Percentiles rank a stretch among this genome's conserved stretches.
These are phyloP conservation scores for Diarsia mendica DNA, from an alignment of 2,888 invertebrate genomes.

Conservation along the genomic window DNA sequence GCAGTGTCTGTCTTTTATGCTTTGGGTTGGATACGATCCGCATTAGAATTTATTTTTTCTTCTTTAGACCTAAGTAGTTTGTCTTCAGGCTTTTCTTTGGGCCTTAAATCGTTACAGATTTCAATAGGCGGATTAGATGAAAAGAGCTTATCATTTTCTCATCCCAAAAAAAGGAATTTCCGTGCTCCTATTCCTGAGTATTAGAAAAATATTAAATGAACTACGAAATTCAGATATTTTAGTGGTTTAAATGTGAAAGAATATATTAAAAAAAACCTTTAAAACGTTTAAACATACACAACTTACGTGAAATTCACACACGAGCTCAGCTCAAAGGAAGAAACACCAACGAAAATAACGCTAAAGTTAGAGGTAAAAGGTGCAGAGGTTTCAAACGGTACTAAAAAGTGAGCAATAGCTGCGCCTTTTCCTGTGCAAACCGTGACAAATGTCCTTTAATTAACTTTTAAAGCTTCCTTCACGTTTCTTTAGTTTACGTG, in stretches of 20 bases:
- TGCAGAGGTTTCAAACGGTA: conserved; percentile 33
- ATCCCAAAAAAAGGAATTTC: neutral
- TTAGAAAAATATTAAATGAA: neutral
- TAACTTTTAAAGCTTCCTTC: conserved; percentile 44
- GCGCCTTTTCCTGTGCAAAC: conserved; percentile 28
- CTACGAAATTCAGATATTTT: neutral
- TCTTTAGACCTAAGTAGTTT: conserved; percentile 3
- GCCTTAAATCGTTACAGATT: conserved; percentile 6
- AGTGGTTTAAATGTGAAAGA: neutral
- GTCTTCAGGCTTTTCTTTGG: conserved; percentile 2
- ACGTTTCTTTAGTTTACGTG: conserved; percentile 22
- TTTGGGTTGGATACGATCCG: neutral
- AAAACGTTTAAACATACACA: neutral
- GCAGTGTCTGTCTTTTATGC: conserved; percentile 30
- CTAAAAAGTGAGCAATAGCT: conserved; percentile 38
- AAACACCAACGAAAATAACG: conserved; percentile 5
- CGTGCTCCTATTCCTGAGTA: neutral
- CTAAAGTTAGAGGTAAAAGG: conserved; percentile 10
- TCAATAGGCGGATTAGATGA: conserved; percentile 6
- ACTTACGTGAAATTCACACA: neutral
- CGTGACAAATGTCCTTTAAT: conserved; percentile 50
- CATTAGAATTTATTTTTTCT: neutral
- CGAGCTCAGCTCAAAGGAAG: conserved; percentile 3
- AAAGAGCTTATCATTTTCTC: conserved; percentile 9
- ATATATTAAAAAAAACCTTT: neutral